Base-by-base conservation (phyloP, 2,797 vertebrate genomes). In the Pampus argenteus region DNA sequence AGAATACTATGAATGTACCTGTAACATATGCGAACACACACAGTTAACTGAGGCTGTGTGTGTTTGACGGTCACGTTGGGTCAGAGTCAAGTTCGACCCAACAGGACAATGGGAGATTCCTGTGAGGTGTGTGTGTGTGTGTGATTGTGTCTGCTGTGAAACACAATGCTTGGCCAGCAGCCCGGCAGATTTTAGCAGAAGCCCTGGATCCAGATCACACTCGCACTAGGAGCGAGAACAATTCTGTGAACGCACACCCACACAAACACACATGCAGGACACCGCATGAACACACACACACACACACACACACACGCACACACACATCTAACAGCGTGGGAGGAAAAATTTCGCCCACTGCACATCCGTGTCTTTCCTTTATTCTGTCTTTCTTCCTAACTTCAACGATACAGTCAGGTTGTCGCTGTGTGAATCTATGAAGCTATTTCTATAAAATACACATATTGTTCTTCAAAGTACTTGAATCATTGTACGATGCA, bases 131-230 rank as follows among this genome's bases (percentile, higher is more conserved):
- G 60, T 77, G 57, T 69, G 56, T 40, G 20, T 80, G 51, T 76
- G 59, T 71, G 23, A 45, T 28, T 78, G 40, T 62, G 73, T 81
- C 38, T 83, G 71, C 51, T 78, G 71, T 79, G 77, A 79, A 80
- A 82, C 73, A 91, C 81, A 79, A 76, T 82, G 66, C 74, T 85
- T 90, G 89, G 85, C 88, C 64, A 11, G 42, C 29, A 66, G 81
- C 86, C 84, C 18, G 42, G 83, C 67, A 65, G 66, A 82, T 83
- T 87, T 78, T 69, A 80, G 71, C 77, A 68, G 68, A 80, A 83
- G 64, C 72, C 83, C 71, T 83, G 82, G 78, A 86, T 85, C 68
- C 26, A 61, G 60, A 70, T 78, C 69, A 51, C 78, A 65, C 73
- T 85, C 87, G 34, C n/a, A 69, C 69, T 73, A 82, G 47, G 83